Conservation (phyloP, 2,113 vertebrate species). For the Channa maculata region DNA sequence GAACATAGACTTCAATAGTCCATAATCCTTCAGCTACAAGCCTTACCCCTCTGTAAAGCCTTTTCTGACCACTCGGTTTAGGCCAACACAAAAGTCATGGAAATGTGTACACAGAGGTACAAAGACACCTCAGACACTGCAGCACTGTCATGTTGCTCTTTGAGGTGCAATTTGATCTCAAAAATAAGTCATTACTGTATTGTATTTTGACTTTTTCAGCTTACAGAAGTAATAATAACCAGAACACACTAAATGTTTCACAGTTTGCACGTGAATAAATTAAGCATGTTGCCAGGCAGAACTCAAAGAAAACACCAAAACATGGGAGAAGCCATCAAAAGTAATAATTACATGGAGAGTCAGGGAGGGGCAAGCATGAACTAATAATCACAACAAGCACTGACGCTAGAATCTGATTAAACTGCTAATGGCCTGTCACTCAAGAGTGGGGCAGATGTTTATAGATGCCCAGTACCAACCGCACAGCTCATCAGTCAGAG, state of each 20-base stretch:
- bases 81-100: slow-evolving; percentile 75
- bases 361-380: slow-evolving; percentile 61
- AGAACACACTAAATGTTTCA: slow-evolving; percentile 23
- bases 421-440: slow-evolving; percentile 82
- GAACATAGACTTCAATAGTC: slow-evolving; percentile 76
- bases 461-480: slow-evolving; percentile 78
- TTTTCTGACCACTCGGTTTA: slow-evolving; percentile 78
- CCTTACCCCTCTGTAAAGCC: slow-evolving; percentile 79
- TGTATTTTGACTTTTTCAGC: slow-evolving; percentile 6
- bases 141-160: slow-evolving; percentile 12
- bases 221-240: slow-evolving; percentile 1
- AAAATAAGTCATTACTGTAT: neutral
- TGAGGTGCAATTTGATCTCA: slow-evolving; percentile 11
- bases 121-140: slow-evolving; percentile 37
- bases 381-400: slow-evolving; percentile 75
- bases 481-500: slow-evolving; percentile 82
- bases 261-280: slow-evolving; percentile 37
- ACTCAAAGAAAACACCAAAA: slow-evolving; percentile 52
- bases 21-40: slow-evolving; percentile 76
- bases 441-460: slow-evolving; percentile 74
- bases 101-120: slow-evolving; percentile 69
- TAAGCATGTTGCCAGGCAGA: slow-evolving; percentile 11
- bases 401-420: slow-evolving; percentile 79
- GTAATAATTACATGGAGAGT: slow-evolving; percentile 69
- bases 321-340: slow-evolving; percentile 62